These are phyloP conservation scores for Rambutsinella grinnellia DNA, from an alignment of 2,888 invertebrate species.

Conservation along the genomic window DNA sequence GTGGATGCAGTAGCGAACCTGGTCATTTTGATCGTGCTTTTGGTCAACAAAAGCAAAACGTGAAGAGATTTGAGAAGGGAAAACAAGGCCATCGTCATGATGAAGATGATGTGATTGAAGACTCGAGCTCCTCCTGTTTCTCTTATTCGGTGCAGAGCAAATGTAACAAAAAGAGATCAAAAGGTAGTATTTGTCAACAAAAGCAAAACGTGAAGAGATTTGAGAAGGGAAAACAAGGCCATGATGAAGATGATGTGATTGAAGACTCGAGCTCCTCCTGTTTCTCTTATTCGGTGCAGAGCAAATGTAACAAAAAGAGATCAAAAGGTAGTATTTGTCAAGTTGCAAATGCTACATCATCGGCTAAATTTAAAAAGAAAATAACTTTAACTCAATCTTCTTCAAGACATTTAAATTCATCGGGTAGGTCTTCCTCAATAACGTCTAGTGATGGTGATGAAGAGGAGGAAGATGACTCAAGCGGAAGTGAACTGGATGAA, in stretches of 20 bases:
- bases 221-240: background rate
- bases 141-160: background rate
- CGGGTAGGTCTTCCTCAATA: background rate
- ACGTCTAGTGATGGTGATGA: background rate
- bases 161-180: background rate
- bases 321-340: background rate
- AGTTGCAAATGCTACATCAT: background rate
- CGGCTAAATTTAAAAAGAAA: background rate
- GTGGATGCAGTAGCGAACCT: background rate
- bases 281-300: background rate
- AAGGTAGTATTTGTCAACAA: background rate
- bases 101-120: conserved; percentile 5
- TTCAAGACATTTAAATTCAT: background rate
- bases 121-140: background rate
- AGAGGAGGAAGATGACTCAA: background rate
- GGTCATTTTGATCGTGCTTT: background rate
- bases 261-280: background rate
- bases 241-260: conserved; percentile 7
- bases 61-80: conserved; percentile 15
- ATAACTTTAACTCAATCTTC: background rate
- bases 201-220: conserved; percentile 29
- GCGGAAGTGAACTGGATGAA: background rate
- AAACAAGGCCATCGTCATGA: background rate
- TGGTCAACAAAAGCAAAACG: conserved; percentile 18
- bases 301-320: background rate